Evolutionary conservation across 2,888 invertebrate species (phyloP).

Genomic region (Julus scandinavius): DNA sequence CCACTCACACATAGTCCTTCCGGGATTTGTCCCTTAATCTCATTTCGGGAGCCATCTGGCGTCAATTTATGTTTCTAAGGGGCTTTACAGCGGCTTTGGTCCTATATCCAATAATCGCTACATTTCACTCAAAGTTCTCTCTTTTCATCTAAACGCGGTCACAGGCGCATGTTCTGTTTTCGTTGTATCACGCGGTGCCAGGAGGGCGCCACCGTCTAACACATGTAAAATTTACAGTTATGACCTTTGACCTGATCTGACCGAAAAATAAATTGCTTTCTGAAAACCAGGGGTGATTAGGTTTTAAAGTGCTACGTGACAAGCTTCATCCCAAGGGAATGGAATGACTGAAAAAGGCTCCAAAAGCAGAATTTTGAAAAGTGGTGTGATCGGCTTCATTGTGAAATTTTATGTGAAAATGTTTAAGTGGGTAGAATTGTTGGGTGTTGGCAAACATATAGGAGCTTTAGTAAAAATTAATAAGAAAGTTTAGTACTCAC

Average conservation of each 20-base stretch:
- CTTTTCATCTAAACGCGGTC: background rate
- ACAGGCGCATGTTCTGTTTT: background rate
- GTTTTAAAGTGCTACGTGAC: background rate
- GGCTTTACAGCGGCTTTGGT: background rate
- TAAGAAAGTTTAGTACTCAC: background rate
- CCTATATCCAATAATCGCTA: background rate
- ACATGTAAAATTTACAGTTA: background rate
- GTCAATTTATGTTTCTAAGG: constrained; percentile 23
- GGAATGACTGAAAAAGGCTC: too few species aligned
- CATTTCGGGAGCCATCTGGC: constrained; percentile 23
- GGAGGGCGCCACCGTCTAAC: background rate
- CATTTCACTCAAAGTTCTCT: background rate
- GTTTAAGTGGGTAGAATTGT: too few species aligned
- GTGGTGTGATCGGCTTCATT: too few species aligned
- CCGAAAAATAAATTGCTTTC: background rate
- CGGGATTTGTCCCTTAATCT: constrained; percentile 1
- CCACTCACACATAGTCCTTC: constrained; percentile 30
- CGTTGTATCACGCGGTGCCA: too few species aligned
- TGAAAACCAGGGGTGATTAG: background rate
- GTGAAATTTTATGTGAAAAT: too few species aligned
- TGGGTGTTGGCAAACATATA: too few species aligned
- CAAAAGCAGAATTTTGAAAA: too few species aligned
- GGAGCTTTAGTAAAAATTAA: background rate
- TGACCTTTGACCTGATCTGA: background rate
- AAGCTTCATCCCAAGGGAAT: background rate